Percentiles rank a stretch among this genome's conserved stretches.
These are phyloP conservation scores for Meandrina meandrites DNA, from an alignment of 92 coral and sea anemone genomes.

Conservation along the genomic window DNA sequence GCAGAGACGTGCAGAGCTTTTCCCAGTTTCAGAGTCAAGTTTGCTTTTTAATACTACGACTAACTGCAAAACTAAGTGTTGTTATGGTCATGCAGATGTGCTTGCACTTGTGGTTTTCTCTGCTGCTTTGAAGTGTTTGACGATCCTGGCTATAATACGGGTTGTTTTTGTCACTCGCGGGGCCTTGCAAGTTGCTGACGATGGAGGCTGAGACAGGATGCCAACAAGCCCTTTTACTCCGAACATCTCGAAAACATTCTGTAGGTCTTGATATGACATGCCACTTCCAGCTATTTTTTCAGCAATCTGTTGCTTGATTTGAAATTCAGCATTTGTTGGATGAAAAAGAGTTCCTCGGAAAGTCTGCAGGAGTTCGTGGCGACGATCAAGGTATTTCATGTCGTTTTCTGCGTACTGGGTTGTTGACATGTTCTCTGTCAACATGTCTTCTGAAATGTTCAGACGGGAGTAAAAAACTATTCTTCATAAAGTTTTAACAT, in stretches of 20 bases:
- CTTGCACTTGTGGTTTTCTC: conserved; percentile 5
- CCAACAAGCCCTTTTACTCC: conserved; percentile 47
- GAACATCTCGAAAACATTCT: conserved; percentile 31
- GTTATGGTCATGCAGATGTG: not conserved
- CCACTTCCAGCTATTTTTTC: conserved; percentile 51
- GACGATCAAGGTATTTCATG: conserved; percentile 66
- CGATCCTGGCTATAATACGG: conserved; percentile 37
- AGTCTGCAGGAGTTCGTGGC: conserved; percentile 62
- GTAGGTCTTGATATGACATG: conserved; percentile 51
- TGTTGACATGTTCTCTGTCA: conserved; percentile 32
- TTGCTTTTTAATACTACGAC: too few relatives aligned
- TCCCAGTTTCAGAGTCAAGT: too few relatives aligned
- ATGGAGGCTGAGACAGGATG: conserved; percentile 34
- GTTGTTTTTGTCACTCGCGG: conserved; percentile 42
- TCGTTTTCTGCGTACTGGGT: conserved; percentile 53
- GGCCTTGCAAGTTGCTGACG: conserved; percentile 5
- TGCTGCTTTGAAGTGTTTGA: conserved; percentile 25
- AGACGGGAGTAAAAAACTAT: conserved; percentile 47
- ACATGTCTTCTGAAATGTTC: conserved; percentile 37
- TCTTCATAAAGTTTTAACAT: conserved; percentile 48
- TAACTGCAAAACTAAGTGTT: too few relatives aligned
- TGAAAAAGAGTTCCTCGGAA: conserved; percentile 43
- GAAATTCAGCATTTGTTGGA: conserved; percentile 37
- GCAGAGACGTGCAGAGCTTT: too few relatives aligned
- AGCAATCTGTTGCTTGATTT: conserved; percentile 33